Evolutionary conservation across 2,113 vertebrate species (phyloP).

Genomic region (Australoheros scitulus): DNA sequence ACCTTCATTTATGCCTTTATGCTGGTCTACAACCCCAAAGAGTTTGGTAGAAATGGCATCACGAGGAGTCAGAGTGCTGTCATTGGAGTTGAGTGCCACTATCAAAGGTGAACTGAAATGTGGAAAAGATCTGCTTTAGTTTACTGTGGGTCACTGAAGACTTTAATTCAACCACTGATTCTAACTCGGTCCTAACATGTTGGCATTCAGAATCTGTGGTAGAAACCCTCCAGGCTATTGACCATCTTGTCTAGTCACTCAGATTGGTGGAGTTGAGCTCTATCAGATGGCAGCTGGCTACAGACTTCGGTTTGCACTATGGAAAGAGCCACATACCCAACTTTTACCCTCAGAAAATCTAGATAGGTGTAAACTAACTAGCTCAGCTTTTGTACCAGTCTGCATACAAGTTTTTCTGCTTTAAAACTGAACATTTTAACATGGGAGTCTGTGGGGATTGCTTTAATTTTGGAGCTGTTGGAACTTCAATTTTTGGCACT

Average conservation of each 20-base stretch:
- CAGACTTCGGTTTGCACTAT: neutral
- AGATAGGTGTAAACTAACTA: neutral
- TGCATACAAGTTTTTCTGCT: fast-evolving
- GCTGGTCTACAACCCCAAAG: conserved; percentile 52
- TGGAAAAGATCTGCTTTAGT: neutral
- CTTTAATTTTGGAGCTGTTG: fast-evolving
- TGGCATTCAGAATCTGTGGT: fast-evolving
- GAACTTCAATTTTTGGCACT: fast-evolving
- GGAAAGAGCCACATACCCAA: fast-evolving
- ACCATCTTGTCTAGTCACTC: neutral
- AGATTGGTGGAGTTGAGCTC: neutral
- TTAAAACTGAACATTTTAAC: fast-evolving
- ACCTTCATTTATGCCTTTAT: conserved; percentile 51
- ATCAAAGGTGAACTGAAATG: conserved; percentile 9
- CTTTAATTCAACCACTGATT: neutral
- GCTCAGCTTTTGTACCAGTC: neutral
- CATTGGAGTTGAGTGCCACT: conserved; percentile 60
- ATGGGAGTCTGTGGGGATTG: fast-evolving
- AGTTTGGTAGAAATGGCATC: neutral
- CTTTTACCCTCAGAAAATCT: neutral
- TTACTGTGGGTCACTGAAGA: neutral
- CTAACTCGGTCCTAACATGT: neutral
- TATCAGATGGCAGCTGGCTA: no score
- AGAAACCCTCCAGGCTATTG: neutral
- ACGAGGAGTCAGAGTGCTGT: conserved; percentile 26